phyloP scores from a whole-genome alignment of 2,797 vertebrate species.

The Leuciscus waleckii region DNA sequence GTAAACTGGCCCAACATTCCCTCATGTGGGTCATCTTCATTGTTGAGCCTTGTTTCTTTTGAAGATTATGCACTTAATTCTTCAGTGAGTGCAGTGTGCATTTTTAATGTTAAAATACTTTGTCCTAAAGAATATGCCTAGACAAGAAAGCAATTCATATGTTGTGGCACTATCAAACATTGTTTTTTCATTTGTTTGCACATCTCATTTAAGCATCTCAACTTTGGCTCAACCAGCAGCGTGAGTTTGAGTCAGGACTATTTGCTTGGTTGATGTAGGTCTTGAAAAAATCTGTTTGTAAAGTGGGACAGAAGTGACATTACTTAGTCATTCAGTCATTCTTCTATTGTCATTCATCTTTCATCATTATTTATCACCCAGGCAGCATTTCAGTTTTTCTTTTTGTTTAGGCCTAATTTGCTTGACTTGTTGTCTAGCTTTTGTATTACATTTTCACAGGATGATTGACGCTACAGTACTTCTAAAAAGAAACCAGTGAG shows the following conservation, averaged over 20 bases:
- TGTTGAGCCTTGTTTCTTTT: background rate
- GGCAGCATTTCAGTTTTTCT: background rate
- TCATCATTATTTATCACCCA: constrained; percentile 3
- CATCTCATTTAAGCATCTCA: background rate
- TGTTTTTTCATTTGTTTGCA: background rate
- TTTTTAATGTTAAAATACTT: background rate
- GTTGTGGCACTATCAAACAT: background rate
- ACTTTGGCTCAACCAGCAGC: background rate
- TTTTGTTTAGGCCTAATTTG: too few species aligned
- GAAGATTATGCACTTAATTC: background rate
- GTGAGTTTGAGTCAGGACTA: background rate
- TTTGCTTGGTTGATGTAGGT: background rate
- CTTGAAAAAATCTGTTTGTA: background rate
- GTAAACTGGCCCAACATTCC: background rate
- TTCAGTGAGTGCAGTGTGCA: background rate
- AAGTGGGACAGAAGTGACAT: background rate
- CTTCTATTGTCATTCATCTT: constrained; percentile 2
- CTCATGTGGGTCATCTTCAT: background rate
- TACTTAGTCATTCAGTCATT: background rate
- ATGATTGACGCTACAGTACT: background rate
- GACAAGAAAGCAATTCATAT: background rate
- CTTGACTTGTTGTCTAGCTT: background rate
- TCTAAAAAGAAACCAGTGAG: background rate
- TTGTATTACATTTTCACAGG: background rate
- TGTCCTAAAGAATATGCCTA: background rate